phyloP scores from a whole-genome alignment of 53 echinoderm and acorn worm genomes.

The Zoroaster sp. region DNA sequence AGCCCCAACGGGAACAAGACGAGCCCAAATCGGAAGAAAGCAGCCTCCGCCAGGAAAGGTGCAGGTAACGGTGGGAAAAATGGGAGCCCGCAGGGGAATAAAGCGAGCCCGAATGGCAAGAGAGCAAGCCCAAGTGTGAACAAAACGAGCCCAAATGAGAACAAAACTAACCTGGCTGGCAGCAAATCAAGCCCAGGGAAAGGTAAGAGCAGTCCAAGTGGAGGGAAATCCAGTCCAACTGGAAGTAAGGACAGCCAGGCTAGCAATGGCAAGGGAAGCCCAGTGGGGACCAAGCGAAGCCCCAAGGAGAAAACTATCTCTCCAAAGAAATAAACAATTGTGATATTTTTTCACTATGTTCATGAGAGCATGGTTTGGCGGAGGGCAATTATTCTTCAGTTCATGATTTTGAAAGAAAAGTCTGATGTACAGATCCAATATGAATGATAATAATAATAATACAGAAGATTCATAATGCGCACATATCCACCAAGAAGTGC shows the following conservation, averaged over 20 bases:
- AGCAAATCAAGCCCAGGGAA: neutral
- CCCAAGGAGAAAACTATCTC: neutral
- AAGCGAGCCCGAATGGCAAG: conserved; percentile 6
- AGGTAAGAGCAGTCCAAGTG: conserved; percentile 2
- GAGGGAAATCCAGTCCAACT: neutral
- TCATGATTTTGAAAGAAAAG: no score
- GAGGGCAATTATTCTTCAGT: no score
- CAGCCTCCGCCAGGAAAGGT: neutral
- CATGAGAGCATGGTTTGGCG: no score
- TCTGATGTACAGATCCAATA: no score
- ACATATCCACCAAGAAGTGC: no score
- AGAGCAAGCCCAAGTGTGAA: conserved; percentile 6
- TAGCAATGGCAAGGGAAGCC: neutral
- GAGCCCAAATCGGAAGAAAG: conserved; percentile 19
- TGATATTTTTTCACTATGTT: neutral
- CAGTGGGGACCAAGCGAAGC: neutral
- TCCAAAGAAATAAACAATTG: conserved; percentile 11
- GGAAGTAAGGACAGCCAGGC: conserved; percentile 19
- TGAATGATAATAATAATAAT: no score
- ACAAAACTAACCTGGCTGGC: neutral
- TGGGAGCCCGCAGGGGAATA: conserved; percentile 9
- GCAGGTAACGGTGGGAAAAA: neutral
- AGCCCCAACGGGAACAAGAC: conserved; percentile 15
- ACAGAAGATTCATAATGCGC: no score
- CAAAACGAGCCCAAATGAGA: conserved; percentile 1